phyloP scores from a whole-genome alignment of 2,113 vertebrate genomes.

The Melanocharis versteri region DNA sequence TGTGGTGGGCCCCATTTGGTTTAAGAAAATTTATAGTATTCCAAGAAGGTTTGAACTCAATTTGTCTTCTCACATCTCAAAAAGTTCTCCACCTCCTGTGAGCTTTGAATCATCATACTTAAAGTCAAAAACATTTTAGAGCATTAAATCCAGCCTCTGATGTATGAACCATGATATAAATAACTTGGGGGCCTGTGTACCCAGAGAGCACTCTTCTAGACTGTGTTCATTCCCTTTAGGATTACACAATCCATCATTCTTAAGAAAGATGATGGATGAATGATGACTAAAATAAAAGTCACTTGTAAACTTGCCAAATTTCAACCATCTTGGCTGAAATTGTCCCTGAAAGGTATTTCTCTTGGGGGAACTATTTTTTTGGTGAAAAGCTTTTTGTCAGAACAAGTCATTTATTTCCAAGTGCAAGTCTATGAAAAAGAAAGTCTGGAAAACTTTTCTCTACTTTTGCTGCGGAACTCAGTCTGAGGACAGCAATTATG shows the following conservation, averaged over 20 bases:
- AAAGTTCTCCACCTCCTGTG: slow-evolving; percentile 20
- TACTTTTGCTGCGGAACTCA: neutral
- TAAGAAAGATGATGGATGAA: slow-evolving; percentile 48
- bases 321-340: slow-evolving; percentile 47
- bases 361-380: slow-evolving; percentile 21
- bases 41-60: neutral
- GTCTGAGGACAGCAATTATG: neutral
- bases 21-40: slow-evolving; percentile 9
- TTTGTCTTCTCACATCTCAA: slow-evolving; percentile 34
- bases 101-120: slow-evolving; percentile 20
- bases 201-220: neutral
- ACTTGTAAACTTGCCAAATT: slow-evolving; percentile 56
- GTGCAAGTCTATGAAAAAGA: neutral
- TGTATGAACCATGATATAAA: slow-evolving; percentile 43
- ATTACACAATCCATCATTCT: slow-evolving; percentile 52
- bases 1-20: neutral
- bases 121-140: slow-evolving; percentile 38
- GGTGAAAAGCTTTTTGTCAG: slow-evolving; percentile 36
- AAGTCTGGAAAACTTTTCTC: slow-evolving; percentile 1
- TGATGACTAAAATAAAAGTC: slow-evolving; percentile 56
- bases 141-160: slow-evolving; percentile 45
- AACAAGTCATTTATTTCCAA: slow-evolving; percentile 34
- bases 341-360: slow-evolving; percentile 54
- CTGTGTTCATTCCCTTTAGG: slow-evolving; percentile 46
- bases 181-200: slow-evolving; percentile 30